Evolutionary conservation across 2,113 vertebrate species (phyloP).

Genomic region (Talpa occidentalis): DNA sequence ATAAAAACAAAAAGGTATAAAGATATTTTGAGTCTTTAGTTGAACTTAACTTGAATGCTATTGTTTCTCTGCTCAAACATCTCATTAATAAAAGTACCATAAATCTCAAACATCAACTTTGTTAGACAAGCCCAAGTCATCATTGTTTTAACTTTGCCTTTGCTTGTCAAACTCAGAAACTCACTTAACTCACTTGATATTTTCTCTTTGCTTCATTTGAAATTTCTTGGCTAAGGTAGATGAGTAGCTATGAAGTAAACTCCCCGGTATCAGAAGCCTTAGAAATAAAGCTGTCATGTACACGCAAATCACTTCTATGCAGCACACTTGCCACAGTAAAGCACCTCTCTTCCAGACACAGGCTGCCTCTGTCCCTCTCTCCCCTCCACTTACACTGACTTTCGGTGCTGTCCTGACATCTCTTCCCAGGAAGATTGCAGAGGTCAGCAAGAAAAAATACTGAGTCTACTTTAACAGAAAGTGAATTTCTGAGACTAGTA

Average conservation of each 20-base stretch:
- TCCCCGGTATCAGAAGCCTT: constrained; percentile 30
- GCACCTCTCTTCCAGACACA: neutral
- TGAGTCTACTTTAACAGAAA: neutral
- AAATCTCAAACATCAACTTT: constrained; percentile 63
- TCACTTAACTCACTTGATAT: constrained; percentile 19
- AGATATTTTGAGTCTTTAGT: constrained; percentile 59
- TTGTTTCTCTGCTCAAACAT: constrained; percentile 65
- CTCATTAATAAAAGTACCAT: constrained; percentile 68
- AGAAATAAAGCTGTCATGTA: constrained; percentile 18
- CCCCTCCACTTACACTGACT: neutral
- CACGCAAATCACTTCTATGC: neutral
- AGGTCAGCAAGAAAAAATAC: constrained; percentile 2
- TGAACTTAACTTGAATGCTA: constrained; percentile 65
- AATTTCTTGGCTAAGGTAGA: constrained; percentile 31
- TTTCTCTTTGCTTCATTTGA: constrained; percentile 63
- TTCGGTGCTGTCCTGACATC: neutral
- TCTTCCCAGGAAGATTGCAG: neutral
- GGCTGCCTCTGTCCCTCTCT: neutral
- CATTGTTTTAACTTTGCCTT: constrained; percentile 49
- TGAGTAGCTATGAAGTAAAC: constrained; percentile 47
- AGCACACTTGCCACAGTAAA: neutral
- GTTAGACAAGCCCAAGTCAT: constrained; percentile 40
- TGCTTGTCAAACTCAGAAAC: constrained; percentile 68
- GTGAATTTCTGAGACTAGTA: neutral
- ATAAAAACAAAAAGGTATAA: constrained; percentile 59